Evolutionary conservation across 64 coral and sea anemone genomes (phyloP), one percentile per base, ranked within the genome.

Genomic region (Stichodactyla helianthus): DNA sequence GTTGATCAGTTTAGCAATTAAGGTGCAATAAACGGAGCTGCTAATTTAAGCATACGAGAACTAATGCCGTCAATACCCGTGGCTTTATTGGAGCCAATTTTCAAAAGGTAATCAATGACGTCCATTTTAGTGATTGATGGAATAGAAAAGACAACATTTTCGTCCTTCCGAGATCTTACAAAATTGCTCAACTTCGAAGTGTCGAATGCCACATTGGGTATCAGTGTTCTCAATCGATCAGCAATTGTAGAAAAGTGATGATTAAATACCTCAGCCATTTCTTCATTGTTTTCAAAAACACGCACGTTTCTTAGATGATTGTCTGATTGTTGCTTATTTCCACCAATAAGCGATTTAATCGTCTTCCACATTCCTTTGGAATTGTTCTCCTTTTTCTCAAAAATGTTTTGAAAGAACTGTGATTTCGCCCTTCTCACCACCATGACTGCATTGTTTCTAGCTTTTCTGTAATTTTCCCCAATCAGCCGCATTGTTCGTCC

Each of bases 1-100:
- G 51, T 68, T 86, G 83, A 91, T 91, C 50, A 86, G 74, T 26
- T 63, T 56, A 51, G 17, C 61, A 35, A 91, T 60, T n/a, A 71
- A 83, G 22, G 59, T 6, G 74, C 83, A 91, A 91, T 23, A 86
- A 86, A 71, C 35, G 89, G 67, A 79, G 89, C 84, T 50, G 85
- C 61, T 44, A 89, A 12, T 54, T 88, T 88, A 51, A 92, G 76
- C 80, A 87, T 55, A 82, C 77, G 86, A 80, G 86, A 64, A 57
- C 90, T 87, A 44, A 87, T 87, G 15, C 63, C 74, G 57, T 88
- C 90, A 17, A 85, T 44, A 44, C 90, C 85, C 13, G 79, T 88
- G 26, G 64, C 60, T 55, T 92, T 92, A 7, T 77, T 82, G 55
- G 84, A 82, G 82, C 78, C 87, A 22, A 92, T 82, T 13, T 92